Evolutionary conservation across 2,797 vertebrate genomes (phyloP).

Genomic region (Eulemur rubriventer): DNA sequence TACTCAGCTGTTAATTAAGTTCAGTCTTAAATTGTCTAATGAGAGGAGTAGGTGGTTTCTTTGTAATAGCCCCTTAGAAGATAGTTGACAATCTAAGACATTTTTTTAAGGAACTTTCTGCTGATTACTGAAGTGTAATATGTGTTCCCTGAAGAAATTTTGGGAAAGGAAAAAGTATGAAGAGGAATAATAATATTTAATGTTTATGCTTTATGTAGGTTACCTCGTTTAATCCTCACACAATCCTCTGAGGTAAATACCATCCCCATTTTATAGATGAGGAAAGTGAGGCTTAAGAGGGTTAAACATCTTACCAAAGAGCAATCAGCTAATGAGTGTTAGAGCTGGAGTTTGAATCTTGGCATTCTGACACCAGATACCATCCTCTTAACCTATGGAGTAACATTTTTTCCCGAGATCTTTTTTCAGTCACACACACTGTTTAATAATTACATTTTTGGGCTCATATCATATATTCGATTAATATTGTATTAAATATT

Average conservation of each 20-base stretch:
- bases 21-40: slow-evolving; percentile 29
- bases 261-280: slow-evolving; percentile 25
- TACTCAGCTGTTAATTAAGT: not conserved
- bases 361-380: not conserved
- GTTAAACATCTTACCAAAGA: not conserved
- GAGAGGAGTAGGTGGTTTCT: slow-evolving; percentile 15
- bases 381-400: not conserved
- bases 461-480: not conserved
- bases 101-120: slow-evolving; percentile 18
- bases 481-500: too few relatives aligned
- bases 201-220: slow-evolving; percentile 39
- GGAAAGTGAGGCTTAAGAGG: slow-evolving; percentile 35
- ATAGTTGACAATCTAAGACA: not conserved
- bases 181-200: slow-evolving; percentile 15
- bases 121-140: not conserved
- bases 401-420: not conserved
- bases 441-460: slow-evolving; percentile 26
- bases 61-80: not conserved
- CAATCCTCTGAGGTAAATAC: not conserved
- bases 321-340: not conserved
- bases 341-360: slow-evolving; percentile 40
- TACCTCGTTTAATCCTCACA: not conserved
- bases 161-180: slow-evolving; percentile 33
- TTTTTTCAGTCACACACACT: not conserved
- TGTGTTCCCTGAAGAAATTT: slow-evolving; percentile 25